Evolutionary conservation across 2,113 vertebrate genomes (phyloP).

Genomic region (Hemibagrus wyckioides): DNA sequence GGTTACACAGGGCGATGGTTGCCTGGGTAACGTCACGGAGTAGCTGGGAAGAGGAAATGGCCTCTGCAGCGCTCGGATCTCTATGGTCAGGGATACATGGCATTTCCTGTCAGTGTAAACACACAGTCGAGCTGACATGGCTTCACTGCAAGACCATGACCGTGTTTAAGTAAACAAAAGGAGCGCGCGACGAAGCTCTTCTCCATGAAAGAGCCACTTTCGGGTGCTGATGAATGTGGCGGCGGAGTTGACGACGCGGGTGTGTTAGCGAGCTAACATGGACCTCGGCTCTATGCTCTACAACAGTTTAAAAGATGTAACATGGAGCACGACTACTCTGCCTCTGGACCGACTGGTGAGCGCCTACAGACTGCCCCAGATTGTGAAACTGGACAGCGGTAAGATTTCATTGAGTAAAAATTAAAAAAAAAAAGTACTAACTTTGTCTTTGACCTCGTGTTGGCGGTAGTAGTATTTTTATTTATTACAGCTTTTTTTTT

Average conservation of each 20-base stretch:
- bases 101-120: slow-evolving; percentile 73
- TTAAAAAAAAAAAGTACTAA: neutral
- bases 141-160: slow-evolving; percentile 50
- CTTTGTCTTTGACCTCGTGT: neutral
- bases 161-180: slow-evolving; percentile 35
- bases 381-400: slow-evolving; percentile 86
- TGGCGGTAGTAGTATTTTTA: neutral
- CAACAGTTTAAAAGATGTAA: slow-evolving; percentile 88
- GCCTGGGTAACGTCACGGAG: slow-evolving; percentile 42
- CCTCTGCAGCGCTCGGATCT: slow-evolving; percentile 31
- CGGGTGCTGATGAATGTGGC: slow-evolving; percentile 50
- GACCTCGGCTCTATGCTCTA: slow-evolving; percentile 79
- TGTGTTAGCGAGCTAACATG: slow-evolving; percentile 68
- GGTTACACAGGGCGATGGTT: slow-evolving; percentile 31
- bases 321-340: slow-evolving; percentile 88
- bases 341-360: slow-evolving; percentile 90
- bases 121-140: slow-evolving; percentile 70
- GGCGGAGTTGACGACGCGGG: slow-evolving; percentile 37
- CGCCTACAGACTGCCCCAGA: slow-evolving; percentile 88
- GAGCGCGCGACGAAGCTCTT: slow-evolving; percentile 52
- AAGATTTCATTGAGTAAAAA: slow-evolving; percentile 55
- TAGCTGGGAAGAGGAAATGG: slow-evolving; percentile 53
- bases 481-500: too few species aligned
- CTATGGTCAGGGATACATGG: slow-evolving; percentile 64
- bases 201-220: slow-evolving; percentile 45